phyloP scores from a whole-genome alignment of 2,797 vertebrate species.

The Artibeus jamaicensis region DNA sequence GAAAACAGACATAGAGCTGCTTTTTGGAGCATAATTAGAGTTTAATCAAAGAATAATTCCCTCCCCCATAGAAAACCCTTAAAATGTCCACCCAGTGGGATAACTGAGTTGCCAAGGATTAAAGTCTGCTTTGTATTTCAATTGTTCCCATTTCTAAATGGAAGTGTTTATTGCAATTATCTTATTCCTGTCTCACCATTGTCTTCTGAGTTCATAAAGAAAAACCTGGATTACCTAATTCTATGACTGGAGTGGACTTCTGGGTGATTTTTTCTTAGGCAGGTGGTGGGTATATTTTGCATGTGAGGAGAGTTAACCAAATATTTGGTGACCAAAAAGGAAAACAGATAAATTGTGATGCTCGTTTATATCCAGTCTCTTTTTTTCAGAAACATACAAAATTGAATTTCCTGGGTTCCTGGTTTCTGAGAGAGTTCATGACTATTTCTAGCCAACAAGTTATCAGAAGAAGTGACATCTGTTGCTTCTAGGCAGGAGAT shows the following conservation, averaged over 20 bases:
- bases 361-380: not conserved
- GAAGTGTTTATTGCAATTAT: not conserved
- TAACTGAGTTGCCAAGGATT: not conserved
- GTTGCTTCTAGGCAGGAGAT: not conserved
- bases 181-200: not conserved
- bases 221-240: not conserved
- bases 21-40: not conserved
- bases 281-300: not conserved
- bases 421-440: not conserved
- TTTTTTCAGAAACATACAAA: not conserved
- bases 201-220: not conserved
- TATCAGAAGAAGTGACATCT: not conserved
- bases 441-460: not conserved
- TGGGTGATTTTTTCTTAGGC: not conserved
- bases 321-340: not conserved
- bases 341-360: not conserved
- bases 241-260: not conserved
- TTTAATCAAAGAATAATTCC: not conserved
- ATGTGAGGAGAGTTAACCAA: not conserved
- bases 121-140: not conserved
- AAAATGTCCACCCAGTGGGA: not conserved
- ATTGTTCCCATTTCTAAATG: not conserved
- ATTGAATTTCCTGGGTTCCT: not conserved
- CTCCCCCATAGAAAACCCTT: not conserved
- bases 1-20: not conserved